These are phyloP conservation scores for Gouania willdenowi DNA, from an alignment of 2,797 vertebrate genomes.

Conservation along the genomic window DNA sequence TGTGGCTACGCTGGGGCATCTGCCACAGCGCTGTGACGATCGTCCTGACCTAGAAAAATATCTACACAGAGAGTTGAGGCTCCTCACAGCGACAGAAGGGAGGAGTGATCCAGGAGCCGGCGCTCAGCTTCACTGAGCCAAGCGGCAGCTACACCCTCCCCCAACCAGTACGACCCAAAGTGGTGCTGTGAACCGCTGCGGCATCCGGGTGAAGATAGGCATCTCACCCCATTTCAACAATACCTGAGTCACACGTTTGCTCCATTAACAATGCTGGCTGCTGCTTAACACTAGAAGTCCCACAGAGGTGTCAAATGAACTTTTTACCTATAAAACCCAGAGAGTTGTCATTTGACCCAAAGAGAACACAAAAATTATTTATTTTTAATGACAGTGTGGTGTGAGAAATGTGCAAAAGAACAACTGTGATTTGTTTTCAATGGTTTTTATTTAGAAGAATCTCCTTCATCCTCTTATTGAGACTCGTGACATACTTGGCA, in stretches of 20 bases:
- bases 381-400: too few relatives aligned
- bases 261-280: conserved; percentile 24
- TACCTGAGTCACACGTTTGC: conserved; percentile 13
- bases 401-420: too few relatives aligned
- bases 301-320: too few relatives aligned
- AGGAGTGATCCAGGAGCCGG: conserved; percentile 43
- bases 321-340: too few relatives aligned
- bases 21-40: conserved; percentile 50
- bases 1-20: conserved; percentile 1
- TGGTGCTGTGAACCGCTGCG: conserved; percentile 18
- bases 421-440: too few relatives aligned
- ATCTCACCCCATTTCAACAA: conserved; percentile 39
- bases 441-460: too few relatives aligned
- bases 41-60: conserved; percentile 69
- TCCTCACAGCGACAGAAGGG: conserved; percentile 45
- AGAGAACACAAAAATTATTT: too few relatives aligned
- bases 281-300: conserved; percentile 12
- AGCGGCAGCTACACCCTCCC: conserved; percentile 1
- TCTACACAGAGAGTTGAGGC: conserved; percentile 49
- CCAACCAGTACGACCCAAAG: conserved; percentile 3
- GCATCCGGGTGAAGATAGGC: conserved; percentile 29
- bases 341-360: too few relatives aligned
- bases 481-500: too few relatives aligned
- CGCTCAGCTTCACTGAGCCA: conserved; percentile 47
- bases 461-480: too few relatives aligned